phyloP scores from a whole-genome alignment of 1,140 invertebrate species.

The Nomia melanderi region DNA sequence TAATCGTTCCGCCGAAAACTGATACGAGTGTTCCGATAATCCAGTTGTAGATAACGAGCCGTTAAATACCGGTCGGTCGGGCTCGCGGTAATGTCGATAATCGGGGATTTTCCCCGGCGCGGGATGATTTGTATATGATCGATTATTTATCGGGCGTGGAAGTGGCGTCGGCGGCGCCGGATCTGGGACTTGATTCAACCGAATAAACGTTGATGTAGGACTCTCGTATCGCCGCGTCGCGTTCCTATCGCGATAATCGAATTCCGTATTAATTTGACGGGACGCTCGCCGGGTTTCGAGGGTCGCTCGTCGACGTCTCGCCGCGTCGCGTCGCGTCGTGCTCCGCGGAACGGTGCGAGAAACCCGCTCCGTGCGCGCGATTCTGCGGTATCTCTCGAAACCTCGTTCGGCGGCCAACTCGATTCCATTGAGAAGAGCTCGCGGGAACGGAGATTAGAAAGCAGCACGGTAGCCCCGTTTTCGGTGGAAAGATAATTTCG shows the following conservation, averaged over 20 bases:
- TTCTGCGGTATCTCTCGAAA: no score
- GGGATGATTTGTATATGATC: conserved; percentile 44
- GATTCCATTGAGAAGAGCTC: not conserved
- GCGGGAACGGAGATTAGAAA: conserved; percentile 17
- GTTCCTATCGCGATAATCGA: conserved; percentile 29
- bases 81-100: conserved; percentile 44
- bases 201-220: conserved; percentile 29
- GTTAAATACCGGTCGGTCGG: conserved; percentile 29
- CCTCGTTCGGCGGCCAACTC: no score
- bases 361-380: no score
- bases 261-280: conserved; percentile 26
- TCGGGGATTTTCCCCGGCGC: conserved; percentile 22
- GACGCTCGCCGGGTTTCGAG: not conserved
- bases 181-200: not conserved
- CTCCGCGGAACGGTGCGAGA: no score
- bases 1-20: conserved; percentile 8
- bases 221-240: not conserved
- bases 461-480: conserved; percentile 18
- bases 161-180: not conserved
- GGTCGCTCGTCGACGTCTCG: not conserved
- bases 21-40: conserved; percentile 30
- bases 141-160: conserved; percentile 36
- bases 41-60: conserved; percentile 44
- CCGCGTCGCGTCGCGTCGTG: no score
- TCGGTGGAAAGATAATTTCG: conserved; percentile 26